Percentiles rank a stretch among this genome's conserved stretches.
Conservation (phyloP, 2,113 vertebrate species). For the Callionymus lyra region DNA sequence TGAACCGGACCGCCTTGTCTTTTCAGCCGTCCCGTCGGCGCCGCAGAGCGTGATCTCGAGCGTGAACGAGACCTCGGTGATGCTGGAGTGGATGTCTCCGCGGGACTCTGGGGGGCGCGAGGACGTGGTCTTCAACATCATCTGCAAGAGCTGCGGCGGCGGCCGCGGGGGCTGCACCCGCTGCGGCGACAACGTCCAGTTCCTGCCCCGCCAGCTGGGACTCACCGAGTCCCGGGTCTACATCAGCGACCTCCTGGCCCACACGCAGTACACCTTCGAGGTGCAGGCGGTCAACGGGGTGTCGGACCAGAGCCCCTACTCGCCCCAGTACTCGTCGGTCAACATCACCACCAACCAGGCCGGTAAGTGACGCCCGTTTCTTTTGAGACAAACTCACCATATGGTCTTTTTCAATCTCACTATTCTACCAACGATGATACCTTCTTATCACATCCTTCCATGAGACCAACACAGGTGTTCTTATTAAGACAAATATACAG, state of each 20-base stretch:
- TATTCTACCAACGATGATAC: constrained; percentile 7
- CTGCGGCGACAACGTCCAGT: constrained; percentile 96
- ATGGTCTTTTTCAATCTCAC: background rate
- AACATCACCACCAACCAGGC: constrained; percentile 99
- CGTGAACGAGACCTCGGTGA: constrained; percentile 92
- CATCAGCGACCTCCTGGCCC: constrained; percentile 91
- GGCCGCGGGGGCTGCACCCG: constrained; percentile 86
- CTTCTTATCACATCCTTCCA: constrained; percentile 24
- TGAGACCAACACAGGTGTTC: constrained; percentile 10
- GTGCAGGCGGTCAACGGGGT: constrained; percentile 95
- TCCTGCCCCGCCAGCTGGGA: constrained; percentile 87
- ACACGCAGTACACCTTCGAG: constrained; percentile 98
- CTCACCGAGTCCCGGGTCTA: constrained; percentile 83
- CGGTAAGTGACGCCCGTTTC: constrained; percentile 73
- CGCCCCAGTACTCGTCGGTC: constrained; percentile 86
- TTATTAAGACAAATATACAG: too few relatives aligned
- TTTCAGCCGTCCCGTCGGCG: constrained; percentile 82
- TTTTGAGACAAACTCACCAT: constrained; percentile 1
- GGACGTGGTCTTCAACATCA: constrained; percentile 95
- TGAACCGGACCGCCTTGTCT: constrained; percentile 7
- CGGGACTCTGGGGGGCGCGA: constrained; percentile 84
- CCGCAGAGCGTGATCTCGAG: constrained; percentile 89
- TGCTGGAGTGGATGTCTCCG: constrained; percentile 86
- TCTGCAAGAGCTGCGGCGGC: constrained; percentile 93
- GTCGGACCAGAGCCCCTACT: constrained; percentile 96